These are phyloP conservation scores for Nemoura dubitans DNA, from an alignment of 2,888 invertebrate genomes.

Conservation along the genomic window DNA sequence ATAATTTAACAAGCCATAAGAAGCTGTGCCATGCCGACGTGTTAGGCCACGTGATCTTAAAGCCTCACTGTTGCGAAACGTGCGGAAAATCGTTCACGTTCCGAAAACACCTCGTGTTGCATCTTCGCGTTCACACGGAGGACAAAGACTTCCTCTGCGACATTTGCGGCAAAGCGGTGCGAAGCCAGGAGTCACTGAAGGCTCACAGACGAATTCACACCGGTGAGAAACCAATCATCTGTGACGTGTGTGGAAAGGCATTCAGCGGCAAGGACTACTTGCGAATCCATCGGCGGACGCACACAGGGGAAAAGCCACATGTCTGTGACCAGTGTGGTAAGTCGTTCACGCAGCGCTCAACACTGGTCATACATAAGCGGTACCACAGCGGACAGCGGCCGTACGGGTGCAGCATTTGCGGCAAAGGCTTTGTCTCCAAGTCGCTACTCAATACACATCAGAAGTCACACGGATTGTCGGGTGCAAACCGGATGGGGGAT, in stretches of 20 bases:
- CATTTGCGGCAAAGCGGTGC: conserved; percentile 55
- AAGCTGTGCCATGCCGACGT: conserved; percentile 33
- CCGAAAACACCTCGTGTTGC: conserved; percentile 24
- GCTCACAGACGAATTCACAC: conserved; percentile 54
- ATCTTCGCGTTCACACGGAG: conserved; percentile 39
- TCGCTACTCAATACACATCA: conserved; percentile 34
- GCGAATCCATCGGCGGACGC: conserved; percentile 56
- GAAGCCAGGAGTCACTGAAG: conserved; percentile 56
- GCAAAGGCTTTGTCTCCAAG: conserved; percentile 70
- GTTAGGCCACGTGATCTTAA: conserved; percentile 32
- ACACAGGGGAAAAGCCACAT: conserved; percentile 66
- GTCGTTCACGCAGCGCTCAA: conserved; percentile 61
- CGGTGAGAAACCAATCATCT: conserved; percentile 57
- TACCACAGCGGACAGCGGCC: conserved; percentile 70
- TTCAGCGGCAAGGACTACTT: conserved; percentile 55
- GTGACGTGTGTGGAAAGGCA: conserved; percentile 57
- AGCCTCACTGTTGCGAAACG: conserved; percentile 22
- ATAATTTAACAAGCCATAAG: conserved; percentile 50
- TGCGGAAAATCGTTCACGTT: conserved; percentile 36
- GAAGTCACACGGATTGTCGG: conserved; percentile 38
- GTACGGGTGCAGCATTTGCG: conserved; percentile 67
- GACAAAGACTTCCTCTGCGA: conserved; percentile 54
- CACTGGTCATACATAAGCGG: conserved; percentile 69
- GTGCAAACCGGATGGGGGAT: background rate
- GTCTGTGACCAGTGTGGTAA: conserved; percentile 56